Base-by-base conservation (phyloP, 2,113 vertebrate genomes). In the Cinclus mexicanus region DNA sequence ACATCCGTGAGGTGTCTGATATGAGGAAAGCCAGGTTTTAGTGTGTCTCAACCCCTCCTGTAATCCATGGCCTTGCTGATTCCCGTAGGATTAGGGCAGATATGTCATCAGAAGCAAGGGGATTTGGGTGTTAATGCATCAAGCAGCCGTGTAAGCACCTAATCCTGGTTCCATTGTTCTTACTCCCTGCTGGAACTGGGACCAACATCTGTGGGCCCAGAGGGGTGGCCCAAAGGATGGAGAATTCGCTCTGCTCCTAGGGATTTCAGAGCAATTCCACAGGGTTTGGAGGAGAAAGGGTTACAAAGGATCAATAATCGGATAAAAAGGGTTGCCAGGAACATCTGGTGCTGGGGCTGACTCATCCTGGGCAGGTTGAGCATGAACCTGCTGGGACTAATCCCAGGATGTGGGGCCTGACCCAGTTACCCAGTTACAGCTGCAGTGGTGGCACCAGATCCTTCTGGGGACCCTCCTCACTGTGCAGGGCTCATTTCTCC, bases 91-190 rank as follows among this genome's bases (percentile, higher is more conserved):
- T 97, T 97, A 97, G 89, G 67, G 52, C 16, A 59, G 82, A 79
- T 94, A 46, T 37, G 50, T 61, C 95, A 79, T 85, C 68, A 91
- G 86, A 90, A 95, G 95, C 97, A 94, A 84, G 86, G 90, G 88
- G 96, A 95, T 97, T 95, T 87, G 25, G 19, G 41, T 65, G n/a
- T 44, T 96, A 96, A 96, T 93, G 79, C 63, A 2, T 74, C 3
- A 3, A 75, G 91, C 90, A 68, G 91, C 94, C 53, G 0, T 50
- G 67, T 94, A 95, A 96, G 92, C 82, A 14, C 71, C 75, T 94
- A 97, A 94, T 95, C 94, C 83, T 11, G 5, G 75, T 55, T 85
- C 91, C 91, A 71, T 89, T 93, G 89, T 93, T 77, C 82, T 75
- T 82, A 56, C 57, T 56, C 26, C 74, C 71, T 19, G 24, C 78